Conservation (phyloP, 64 coral and sea anemone species). For the Catalaphyllia jardinei region DNA sequence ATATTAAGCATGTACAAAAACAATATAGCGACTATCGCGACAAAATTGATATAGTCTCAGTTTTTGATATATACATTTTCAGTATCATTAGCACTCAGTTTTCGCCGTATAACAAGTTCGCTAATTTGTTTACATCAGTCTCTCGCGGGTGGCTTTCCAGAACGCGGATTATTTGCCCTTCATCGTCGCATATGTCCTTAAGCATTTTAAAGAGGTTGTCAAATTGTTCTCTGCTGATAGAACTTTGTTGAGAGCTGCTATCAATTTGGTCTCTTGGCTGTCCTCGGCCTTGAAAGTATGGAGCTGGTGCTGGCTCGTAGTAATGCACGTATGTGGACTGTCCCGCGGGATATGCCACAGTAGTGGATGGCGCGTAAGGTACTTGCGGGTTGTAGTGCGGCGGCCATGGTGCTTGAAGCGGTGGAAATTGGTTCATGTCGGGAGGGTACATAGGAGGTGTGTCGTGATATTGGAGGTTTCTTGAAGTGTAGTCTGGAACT, state of each 20-base stretch:
- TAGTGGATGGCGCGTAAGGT: neutral
- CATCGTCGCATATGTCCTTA: neutral
- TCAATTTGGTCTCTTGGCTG: constrained; percentile 10
- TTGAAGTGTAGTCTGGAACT: neutral
- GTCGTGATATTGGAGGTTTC: constrained; percentile 1
- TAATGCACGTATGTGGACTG: neutral
- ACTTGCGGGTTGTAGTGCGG: neutral
- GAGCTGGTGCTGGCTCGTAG: neutral
- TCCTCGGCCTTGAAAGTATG: neutral
- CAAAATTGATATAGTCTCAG: too few species aligned
- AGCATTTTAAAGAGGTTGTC: neutral
- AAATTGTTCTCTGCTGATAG: neutral
- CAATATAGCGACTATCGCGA: too few species aligned
- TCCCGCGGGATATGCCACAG: constrained; percentile 18
- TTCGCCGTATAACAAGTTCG: neutral
- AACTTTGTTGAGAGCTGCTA: neutral
- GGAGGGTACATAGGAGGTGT: neutral
- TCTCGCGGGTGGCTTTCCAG: constrained; percentile 4
- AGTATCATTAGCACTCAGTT: neutral
- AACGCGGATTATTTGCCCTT: constrained; percentile 8
- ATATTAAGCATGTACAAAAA: too few species aligned
- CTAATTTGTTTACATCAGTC: neutral
- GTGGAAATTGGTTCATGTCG: constrained; percentile 11
- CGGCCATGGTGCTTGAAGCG: constrained; percentile 3
- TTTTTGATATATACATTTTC: too few species aligned